Evolutionary conservation across 2,113 vertebrate species (phyloP).

Genomic region (Pygoscelis antarcticus): DNA sequence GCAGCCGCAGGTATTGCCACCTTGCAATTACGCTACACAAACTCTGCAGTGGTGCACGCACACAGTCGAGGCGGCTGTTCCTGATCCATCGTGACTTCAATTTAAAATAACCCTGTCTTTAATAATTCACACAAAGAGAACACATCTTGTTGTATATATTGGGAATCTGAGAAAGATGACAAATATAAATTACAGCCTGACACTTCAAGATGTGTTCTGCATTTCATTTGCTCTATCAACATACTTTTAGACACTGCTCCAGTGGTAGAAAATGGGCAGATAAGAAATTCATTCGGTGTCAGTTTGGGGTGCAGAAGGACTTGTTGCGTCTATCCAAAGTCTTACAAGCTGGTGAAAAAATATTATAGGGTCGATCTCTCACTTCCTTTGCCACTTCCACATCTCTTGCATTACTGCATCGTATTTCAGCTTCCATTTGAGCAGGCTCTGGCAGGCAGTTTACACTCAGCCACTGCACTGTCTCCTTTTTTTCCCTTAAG

Average conservation of each 20-base stretch:
- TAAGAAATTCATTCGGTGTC: neutral
- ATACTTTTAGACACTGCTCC: fast-evolving
- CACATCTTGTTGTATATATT: neutral
- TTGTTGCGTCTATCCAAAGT: neutral
- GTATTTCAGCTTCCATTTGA: neutral
- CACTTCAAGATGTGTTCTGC: neutral
- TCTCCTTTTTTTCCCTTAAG: too few relatives aligned
- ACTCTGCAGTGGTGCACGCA: neutral
- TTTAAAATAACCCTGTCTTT: neutral
- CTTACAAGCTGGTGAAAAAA: neutral
- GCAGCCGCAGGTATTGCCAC: neutral
- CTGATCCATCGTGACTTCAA: neutral
- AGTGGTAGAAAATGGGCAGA: neutral
- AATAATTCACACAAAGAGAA: neutral
- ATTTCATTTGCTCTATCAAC: neutral
- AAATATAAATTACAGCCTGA: neutral
- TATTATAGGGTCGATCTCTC: neutral
- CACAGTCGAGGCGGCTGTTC: neutral
- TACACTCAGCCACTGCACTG: neutral
- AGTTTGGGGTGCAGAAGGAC: neutral
- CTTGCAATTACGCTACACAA: neutral
- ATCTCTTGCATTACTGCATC: too few relatives aligned
- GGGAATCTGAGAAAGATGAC: neutral
- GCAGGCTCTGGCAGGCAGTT: neutral
- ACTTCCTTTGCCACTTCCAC: neutral